Conservation (phyloP, 2,113 vertebrate genomes). For the Rhea americana region DNA sequence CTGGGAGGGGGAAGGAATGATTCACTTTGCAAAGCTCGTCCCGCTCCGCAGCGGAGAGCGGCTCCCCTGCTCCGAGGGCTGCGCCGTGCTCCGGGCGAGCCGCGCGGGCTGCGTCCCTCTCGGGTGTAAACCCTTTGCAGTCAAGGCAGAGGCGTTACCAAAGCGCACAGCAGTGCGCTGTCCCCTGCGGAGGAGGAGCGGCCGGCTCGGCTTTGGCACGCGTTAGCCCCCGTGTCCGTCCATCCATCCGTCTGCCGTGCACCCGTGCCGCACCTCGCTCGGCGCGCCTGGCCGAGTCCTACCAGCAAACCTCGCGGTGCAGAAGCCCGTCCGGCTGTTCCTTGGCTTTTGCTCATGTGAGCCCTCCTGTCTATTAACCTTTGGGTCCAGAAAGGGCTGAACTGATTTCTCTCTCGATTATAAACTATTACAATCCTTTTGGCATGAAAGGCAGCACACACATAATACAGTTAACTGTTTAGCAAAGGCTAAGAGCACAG, state of each 20-base stretch:
- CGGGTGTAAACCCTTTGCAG: neutral
- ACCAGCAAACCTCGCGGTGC: accelerated
- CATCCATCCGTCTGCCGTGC: too few relatives aligned
- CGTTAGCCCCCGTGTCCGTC: too few relatives aligned
- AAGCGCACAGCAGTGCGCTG: neutral
- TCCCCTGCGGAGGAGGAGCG: too few relatives aligned
- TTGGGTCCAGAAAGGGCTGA: neutral
- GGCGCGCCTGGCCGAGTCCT: too few relatives aligned
- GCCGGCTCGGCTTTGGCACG: too few relatives aligned
- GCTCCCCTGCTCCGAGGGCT: neutral
- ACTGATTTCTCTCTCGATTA: neutral
- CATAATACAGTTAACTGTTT: accelerated
- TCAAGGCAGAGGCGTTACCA: neutral
- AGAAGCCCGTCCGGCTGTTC: neutral
- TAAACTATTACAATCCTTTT: neutral
- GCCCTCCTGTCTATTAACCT: neutral
- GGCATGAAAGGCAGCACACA: accelerated
- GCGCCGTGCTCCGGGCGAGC: too few relatives aligned
- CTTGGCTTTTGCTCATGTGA: neutral
- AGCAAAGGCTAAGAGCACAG: neutral
- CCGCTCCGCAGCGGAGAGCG: neutral
- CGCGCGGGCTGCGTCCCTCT: too few relatives aligned
- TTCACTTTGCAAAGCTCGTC: neutral
- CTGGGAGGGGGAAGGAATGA: slow-evolving; percentile 42
- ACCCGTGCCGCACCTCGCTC: too few relatives aligned